These are phyloP conservation scores for Aleadryas rufinucha DNA, from an alignment of 2,113 vertebrate genomes.

Conservation along the genomic window DNA sequence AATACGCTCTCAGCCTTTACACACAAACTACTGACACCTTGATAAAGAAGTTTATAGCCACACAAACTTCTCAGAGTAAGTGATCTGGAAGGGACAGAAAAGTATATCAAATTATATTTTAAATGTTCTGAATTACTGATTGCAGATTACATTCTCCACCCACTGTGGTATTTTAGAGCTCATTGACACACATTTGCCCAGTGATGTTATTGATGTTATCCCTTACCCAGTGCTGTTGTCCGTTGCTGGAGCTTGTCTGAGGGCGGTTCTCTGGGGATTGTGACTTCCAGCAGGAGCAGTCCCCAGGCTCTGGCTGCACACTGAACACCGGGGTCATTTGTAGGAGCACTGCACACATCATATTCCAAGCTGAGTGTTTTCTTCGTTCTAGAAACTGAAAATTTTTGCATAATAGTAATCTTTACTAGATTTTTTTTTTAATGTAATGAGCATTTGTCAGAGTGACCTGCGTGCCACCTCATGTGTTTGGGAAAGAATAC, in stretches of 20 bases:
- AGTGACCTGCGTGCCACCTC: neutral
- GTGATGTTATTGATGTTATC: neutral
- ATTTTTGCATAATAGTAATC: neutral
- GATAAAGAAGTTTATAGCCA: slow-evolving; percentile 98
- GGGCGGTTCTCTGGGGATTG: neutral
- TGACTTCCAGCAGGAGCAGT: neutral
- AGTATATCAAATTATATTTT: neutral
- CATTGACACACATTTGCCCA: neutral
- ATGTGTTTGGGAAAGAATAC: neutral
- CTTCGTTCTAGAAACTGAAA: neutral
- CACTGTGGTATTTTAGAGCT: neutral
- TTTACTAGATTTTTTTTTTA: neutral
- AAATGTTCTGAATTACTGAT: neutral
- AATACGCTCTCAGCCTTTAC: slow-evolving; percentile 96
- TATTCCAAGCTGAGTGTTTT: neutral
- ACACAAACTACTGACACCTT: slow-evolving; percentile 95
- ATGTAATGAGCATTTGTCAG: neutral
- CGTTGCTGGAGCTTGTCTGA: neutral
- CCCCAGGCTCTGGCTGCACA: neutral
- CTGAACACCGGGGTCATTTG: neutral
- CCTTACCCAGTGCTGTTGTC: neutral
- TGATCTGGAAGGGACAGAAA: neutral
- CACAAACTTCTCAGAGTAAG: slow-evolving; percentile 94
- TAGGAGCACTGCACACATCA: neutral
- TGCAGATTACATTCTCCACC: neutral